These are phyloP conservation scores for Trematomus bernacchii DNA, from an alignment of 2,797 vertebrate species.

Conservation along the genomic window DNA sequence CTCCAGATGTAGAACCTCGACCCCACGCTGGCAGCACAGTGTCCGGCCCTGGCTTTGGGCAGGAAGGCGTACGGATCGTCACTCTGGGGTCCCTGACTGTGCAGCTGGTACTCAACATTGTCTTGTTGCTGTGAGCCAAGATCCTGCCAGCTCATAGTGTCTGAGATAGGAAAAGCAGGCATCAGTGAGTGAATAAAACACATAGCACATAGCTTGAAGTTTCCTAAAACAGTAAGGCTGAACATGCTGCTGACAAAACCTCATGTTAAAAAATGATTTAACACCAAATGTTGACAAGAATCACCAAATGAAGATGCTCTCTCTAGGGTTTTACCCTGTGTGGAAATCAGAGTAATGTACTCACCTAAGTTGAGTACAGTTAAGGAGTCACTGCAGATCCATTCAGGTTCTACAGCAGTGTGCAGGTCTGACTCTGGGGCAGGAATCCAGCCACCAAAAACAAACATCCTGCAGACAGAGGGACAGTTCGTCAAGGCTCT, in stretches of 20 bases:
- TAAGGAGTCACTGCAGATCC: conserved; percentile 94
- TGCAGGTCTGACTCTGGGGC: conserved; percentile 82
- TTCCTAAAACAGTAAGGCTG: too few species aligned
- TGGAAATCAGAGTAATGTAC: conserved; percentile 52
- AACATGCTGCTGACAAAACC: background rate
- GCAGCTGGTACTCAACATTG: conserved; percentile 68
- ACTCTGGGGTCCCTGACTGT: conserved; percentile 63
- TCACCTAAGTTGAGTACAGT: conserved; percentile 93
- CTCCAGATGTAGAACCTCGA: conserved; percentile 97
- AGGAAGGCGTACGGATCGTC: conserved; percentile 87
- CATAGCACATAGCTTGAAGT: background rate
- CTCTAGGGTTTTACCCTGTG: background rate
- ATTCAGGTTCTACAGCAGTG: conserved; percentile 87
- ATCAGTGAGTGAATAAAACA: conserved; percentile 18
- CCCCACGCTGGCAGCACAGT: conserved; percentile 90
- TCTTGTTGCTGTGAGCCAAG: conserved; percentile 82
- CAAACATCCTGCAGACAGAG: conserved; percentile 90
- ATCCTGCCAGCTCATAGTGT: conserved; percentile 91
- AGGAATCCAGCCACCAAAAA: conserved; percentile 98
- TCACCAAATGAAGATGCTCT: background rate
- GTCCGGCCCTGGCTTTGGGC: conserved; percentile 93
- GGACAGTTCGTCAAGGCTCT: background rate
- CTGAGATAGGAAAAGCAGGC: conserved; percentile 72
- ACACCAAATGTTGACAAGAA: background rate
- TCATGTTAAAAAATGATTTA: background rate